phyloP scores from a whole-genome alignment of 2,113 vertebrate species.

The rabbit (Oryctolagus cuniculus) region mOryCun1.1 NC_091435.1:95137001-95137500 shows the following conservation, averaged over 20 bases:
- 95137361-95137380: not conserved
- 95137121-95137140: not conserved
- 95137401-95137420: not conserved
- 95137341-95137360: not conserved
- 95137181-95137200: conserved; percentile 29
- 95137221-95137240: not conserved
- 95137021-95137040: conserved; percentile 38
- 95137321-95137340: not conserved
- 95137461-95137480: too few relatives aligned
- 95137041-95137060: conserved; percentile 42
- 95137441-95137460: not conserved
- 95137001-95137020: not conserved
- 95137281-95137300: not conserved
- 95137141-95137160: conserved; percentile 17
- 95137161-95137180: conserved; percentile 25
- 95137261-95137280: not conserved
- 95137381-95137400: conserved; percentile 34
- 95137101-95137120: not conserved
- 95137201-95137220: conserved; percentile 22
- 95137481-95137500: too few relatives aligned
- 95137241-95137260: not conserved
- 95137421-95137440: not conserved
- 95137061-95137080: not conserved
- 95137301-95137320: not conserved
- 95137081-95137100: not conserved